These are phyloP conservation scores for Typhlomys cinereus DNA, from an alignment of 2,113 vertebrate genomes.

Conservation along the genomic window DNA sequence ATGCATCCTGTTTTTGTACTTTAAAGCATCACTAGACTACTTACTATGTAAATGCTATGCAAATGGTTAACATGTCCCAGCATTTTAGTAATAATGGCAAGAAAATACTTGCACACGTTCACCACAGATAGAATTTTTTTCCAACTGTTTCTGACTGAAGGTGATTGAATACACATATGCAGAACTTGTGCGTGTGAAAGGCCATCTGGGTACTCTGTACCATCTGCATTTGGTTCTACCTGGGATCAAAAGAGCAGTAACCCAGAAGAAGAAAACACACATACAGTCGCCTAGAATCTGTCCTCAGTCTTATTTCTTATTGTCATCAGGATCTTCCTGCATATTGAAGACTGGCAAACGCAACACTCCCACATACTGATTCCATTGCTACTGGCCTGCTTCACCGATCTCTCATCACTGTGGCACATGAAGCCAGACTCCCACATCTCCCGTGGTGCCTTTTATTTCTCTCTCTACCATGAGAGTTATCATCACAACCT, in stretches of 20 bases:
- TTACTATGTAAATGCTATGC: neutral
- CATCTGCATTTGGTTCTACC: neutral
- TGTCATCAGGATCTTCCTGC: neutral
- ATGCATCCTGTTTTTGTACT: neutral
- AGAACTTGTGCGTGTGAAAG: neutral
- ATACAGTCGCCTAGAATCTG: neutral
- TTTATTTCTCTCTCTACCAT: constrained; percentile 12
- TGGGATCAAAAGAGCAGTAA: neutral
- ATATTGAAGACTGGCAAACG: neutral
- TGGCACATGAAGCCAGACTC: neutral
- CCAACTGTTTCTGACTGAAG: neutral
- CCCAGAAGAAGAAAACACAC: constrained; percentile 3
- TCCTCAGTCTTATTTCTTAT: neutral
- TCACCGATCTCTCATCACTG: neutral
- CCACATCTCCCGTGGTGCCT: neutral
- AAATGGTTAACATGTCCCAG: neutral
- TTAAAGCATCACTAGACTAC: neutral
- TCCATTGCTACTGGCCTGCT: neutral
- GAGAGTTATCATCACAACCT: neutral
- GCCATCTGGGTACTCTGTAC: neutral
- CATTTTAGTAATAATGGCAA: neutral
- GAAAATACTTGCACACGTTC: neutral
- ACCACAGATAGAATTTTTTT: neutral
- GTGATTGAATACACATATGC: neutral
- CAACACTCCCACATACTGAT: neutral